Conservation (phyloP, 2,797 vertebrate genomes). For the Antrozous pallidus region DNA sequence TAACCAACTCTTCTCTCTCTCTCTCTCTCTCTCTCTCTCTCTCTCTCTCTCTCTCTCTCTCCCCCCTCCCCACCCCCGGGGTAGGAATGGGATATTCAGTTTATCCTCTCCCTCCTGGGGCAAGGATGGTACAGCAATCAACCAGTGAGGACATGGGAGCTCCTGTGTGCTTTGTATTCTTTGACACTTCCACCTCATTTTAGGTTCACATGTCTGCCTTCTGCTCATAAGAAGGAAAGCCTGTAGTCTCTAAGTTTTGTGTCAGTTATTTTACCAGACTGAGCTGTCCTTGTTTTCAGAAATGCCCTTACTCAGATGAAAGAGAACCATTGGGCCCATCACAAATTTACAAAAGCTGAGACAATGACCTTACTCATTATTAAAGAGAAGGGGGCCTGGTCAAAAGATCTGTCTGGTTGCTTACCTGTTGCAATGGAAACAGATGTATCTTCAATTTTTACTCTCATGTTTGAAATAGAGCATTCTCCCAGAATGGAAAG, state of each 20-base stretch:
- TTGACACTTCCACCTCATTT: neutral
- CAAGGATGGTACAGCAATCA: neutral
- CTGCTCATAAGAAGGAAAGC: constrained; percentile 19
- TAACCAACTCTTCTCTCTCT: neutral
- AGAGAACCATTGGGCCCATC: neutral
- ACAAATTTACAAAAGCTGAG: constrained; percentile 17
- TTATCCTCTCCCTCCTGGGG: neutral
- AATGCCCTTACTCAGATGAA: neutral
- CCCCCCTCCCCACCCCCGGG: neutral
- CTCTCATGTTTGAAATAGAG: constrained; percentile 8
- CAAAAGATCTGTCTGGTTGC: neutral
- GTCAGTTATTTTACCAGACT: neutral
- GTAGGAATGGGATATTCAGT: neutral
- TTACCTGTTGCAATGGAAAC: constrained; percentile 35
- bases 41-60: neutral
- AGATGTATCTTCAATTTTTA: neutral
- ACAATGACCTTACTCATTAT: neutral
- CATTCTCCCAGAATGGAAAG: neutral
- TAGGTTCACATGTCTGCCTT: neutral
- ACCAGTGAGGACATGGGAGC: neutral
- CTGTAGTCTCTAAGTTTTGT: neutral
- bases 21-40: neutral
- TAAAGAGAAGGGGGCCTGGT: neutral
- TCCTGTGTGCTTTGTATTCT: neutral
- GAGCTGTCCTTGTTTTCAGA: neutral